These are phyloP conservation scores for Pluvialis apricaria DNA, from an alignment of 2,113 vertebrate species.

Conservation along the genomic window DNA sequence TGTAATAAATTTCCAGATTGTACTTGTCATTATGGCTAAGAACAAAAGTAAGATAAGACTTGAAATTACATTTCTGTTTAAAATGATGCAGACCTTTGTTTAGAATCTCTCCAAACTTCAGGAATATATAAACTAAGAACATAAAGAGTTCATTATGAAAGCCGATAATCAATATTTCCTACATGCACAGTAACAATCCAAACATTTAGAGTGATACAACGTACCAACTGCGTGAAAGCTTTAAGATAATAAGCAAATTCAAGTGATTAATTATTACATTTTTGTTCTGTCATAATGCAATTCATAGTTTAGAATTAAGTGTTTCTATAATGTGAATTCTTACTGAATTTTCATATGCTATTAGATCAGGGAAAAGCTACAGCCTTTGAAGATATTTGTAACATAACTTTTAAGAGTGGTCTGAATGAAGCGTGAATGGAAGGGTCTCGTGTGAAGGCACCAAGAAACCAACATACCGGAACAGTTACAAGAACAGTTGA, in stretches of 20 bases:
- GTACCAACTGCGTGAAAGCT: background rate
- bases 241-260: background rate
- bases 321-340: background rate
- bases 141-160: background rate
- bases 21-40: background rate
- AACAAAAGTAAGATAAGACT: background rate
- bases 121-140: background rate
- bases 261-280: background rate
- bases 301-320: background rate
- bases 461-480: rapidly evolving
- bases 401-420: background rate
- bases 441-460: background rate
- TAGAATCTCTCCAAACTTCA: background rate
- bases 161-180: background rate
- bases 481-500: background rate
- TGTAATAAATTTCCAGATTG: background rate
- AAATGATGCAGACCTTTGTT: background rate
- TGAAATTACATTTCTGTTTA: background rate
- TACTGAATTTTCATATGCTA: background rate
- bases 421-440: background rate
- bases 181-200: background rate
- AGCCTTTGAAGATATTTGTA: background rate
- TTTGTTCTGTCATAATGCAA: background rate
- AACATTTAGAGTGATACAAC: background rate
- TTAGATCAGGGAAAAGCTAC: background rate